Evolutionary conservation across 92 coral and sea anemone species (phyloP).

Genomic region (Pocillopora grandis): DNA sequence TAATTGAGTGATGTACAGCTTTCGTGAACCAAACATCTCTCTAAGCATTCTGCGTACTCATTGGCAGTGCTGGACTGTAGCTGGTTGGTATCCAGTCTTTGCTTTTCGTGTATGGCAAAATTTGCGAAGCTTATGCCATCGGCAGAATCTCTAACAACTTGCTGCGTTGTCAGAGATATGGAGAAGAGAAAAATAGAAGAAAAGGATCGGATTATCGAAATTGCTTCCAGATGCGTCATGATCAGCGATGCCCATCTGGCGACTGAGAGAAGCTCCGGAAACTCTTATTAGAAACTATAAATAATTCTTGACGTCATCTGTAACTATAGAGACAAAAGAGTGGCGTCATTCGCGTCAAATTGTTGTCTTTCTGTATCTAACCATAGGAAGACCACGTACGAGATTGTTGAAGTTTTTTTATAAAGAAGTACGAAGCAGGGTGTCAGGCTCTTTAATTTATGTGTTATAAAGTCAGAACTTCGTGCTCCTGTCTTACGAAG

Average conservation of each 20-base stretch:
- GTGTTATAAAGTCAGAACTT: too few species aligned
- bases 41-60: background rate
- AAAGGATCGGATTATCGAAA: background rate
- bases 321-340: background rate
- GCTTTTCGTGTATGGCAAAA: background rate
- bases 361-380: too few species aligned
- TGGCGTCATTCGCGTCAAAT: too few species aligned
- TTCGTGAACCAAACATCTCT: background rate
- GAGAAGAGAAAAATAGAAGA: background rate
- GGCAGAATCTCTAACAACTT: conserved; percentile 3
- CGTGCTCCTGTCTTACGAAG: too few species aligned
- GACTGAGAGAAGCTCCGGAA: background rate
- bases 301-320: background rate
- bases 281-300: too few species aligned
- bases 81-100: background rate
- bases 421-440: too few species aligned
- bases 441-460: too few species aligned
- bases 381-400: too few species aligned
- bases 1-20: background rate
- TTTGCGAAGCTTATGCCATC: conserved; percentile 4
- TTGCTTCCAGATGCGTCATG: background rate
- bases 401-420: too few species aligned
- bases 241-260: too few species aligned
- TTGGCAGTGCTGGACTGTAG: background rate
- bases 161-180: background rate